phyloP scores from a whole-genome alignment of 2,797 vertebrate genomes.

The Enteromius fasciolatus region DNA sequence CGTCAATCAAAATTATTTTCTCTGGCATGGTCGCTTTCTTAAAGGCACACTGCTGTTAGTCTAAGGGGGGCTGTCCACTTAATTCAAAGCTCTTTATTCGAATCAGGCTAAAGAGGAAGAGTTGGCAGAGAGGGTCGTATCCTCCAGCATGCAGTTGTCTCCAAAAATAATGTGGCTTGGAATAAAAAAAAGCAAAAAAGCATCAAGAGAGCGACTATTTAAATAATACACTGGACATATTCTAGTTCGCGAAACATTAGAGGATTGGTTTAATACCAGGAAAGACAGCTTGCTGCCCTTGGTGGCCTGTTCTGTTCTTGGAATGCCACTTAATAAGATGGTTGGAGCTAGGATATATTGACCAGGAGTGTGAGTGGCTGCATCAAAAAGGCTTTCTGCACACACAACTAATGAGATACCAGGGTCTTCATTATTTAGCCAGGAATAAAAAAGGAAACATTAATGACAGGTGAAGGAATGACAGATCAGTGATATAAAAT shows the following conservation, averaged over 20 bases:
- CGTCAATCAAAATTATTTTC: conserved; percentile 95
- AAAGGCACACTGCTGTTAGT: conserved; percentile 78
- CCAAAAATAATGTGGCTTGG: conserved; percentile 73
- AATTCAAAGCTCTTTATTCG: conserved; percentile 85
- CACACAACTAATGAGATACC: conserved; percentile 32
- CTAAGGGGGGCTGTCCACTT: conserved; percentile 81
- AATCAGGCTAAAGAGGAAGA: conserved; percentile 78
- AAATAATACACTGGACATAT: conserved; percentile 80
- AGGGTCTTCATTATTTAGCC: conserved; percentile 27
- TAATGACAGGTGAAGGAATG: conserved; percentile 12
- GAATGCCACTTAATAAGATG: conserved; percentile 69
- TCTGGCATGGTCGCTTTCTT: conserved; percentile 82
- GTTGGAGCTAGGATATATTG: conserved; percentile 68
- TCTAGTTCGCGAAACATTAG: conserved; percentile 73
- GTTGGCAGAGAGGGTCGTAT: conserved; percentile 77
- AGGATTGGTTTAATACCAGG: conserved; percentile 74
- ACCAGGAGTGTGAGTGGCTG: conserved; percentile 60
- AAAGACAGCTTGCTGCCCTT: conserved; percentile 65
- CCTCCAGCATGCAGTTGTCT: conserved; percentile 79
- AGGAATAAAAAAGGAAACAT: not conserved
- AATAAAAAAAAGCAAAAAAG: conserved; percentile 10
- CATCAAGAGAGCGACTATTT: conserved; percentile 72
- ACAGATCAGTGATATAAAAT: conserved; percentile 6
- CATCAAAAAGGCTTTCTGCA: conserved; percentile 21
- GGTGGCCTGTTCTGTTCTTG: conserved; percentile 62